phyloP scores from a whole-genome alignment of 2,113 vertebrate genomes.

The Odobenus rosmarus region DNA sequence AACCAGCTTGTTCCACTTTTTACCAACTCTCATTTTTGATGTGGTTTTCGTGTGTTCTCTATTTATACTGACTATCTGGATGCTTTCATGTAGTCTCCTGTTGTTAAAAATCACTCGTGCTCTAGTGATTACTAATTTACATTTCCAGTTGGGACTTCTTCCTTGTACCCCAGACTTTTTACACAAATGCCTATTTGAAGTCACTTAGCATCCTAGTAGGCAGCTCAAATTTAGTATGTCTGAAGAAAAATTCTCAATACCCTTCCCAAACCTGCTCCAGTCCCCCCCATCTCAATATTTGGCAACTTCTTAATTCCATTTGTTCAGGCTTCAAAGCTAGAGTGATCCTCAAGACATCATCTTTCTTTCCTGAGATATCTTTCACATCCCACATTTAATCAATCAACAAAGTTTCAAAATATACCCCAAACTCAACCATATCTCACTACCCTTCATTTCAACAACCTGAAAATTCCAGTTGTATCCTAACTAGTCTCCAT shows the following conservation, averaged over 20 bases:
- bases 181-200: background rate
- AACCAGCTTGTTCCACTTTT: background rate
- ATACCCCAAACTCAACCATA: background rate
- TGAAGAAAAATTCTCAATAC: background rate
- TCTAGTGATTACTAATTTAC: background rate
- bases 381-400: background rate
- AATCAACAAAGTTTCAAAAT: conserved; percentile 18
- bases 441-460: background rate
- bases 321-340: background rate
- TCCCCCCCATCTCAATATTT: background rate
- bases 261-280: background rate
- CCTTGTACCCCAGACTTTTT: background rate
- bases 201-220: background rate
- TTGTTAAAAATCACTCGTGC: background rate
- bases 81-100: background rate
- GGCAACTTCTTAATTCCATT: background rate
- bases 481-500: background rate
- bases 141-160: background rate
- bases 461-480: background rate
- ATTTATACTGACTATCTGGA: background rate
- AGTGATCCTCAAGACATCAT: background rate
- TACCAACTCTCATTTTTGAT: background rate
- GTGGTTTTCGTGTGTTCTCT: background rate
- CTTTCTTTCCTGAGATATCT: background rate
- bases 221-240: background rate